These are phyloP conservation scores for Melipona bicolor DNA, from an alignment of 2,888 invertebrate genomes.

Conservation along the genomic window DNA sequence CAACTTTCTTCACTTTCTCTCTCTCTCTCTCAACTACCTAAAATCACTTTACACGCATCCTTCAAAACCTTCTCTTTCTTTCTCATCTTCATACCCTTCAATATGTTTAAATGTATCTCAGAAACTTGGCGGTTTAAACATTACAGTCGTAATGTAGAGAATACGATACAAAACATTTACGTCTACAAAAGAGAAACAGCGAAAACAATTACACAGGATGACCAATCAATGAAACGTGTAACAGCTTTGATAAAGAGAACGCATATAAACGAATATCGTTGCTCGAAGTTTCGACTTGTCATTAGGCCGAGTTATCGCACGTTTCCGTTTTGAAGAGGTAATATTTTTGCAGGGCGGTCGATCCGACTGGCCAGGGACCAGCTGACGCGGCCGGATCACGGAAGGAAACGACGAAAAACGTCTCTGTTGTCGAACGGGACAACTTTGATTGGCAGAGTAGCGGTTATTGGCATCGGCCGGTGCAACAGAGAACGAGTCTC, in stretches of 20 bases:
- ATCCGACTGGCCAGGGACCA: not conserved
- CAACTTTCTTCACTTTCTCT: no score
- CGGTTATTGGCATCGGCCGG: constrained; percentile 38
- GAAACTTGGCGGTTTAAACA: no score
- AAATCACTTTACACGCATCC: no score
- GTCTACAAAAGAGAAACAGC: no score
- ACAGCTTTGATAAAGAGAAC: not conserved
- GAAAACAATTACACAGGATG: no score
- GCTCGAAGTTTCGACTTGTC: not conserved
- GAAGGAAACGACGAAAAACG: constrained; percentile 11
- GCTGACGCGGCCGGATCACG: not conserved
- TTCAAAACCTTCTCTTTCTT: no score
- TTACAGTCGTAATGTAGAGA: no score
- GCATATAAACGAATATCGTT: not conserved
- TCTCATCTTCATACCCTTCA: no score
- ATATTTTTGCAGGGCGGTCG: constrained; percentile 20
- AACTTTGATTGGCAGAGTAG: constrained; percentile 43
- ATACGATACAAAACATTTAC: no score
- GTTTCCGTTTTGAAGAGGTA: not conserved
- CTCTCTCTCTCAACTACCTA: no score
- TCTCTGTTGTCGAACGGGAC: constrained; percentile 12
- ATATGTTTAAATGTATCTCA: no score
- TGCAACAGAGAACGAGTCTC: constrained; percentile 15
- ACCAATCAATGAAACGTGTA: no score
- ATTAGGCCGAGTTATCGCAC: not conserved